phyloP scores from a whole-genome alignment of 2,113 vertebrate genomes.

The Poeciliopsis turrubarensis region DNA sequence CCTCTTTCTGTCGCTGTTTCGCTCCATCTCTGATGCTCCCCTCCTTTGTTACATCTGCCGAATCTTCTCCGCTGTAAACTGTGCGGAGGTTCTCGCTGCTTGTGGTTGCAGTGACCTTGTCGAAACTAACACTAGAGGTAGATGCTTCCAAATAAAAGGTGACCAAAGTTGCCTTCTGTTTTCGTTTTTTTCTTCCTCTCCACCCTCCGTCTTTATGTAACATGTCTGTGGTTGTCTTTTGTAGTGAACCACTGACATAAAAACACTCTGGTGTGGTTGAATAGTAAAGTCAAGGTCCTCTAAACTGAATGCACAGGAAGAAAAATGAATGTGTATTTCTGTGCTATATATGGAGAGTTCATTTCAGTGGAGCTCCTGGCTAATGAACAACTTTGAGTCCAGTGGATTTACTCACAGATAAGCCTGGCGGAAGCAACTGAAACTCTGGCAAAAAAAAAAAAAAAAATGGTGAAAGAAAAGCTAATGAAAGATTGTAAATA shows the following conservation, averaged over 20 bases:
- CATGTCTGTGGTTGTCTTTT: constrained; percentile 36
- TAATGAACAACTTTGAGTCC: constrained; percentile 63
- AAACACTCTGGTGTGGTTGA: constrained; percentile 37
- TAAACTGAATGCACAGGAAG: constrained; percentile 35
- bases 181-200: not conserved
- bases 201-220: constrained; percentile 56
- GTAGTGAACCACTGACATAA: constrained; percentile 35
- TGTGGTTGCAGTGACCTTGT: constrained; percentile 69
- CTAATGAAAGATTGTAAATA: constrained; percentile 2
- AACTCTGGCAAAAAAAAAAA: constrained; percentile 12
- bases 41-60: constrained; percentile 68
- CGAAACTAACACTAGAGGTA: constrained; percentile 37
- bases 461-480: constrained; percentile 27
- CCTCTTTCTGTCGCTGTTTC: constrained; percentile 8
- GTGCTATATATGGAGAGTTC: constrained; percentile 37
- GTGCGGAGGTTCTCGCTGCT: constrained; percentile 24
- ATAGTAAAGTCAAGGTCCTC: not conserved
- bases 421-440: constrained; percentile 39
- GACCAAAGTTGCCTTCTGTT: constrained; percentile 52
- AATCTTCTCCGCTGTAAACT: constrained; percentile 40
- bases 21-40: constrained; percentile 35
- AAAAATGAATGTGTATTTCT: constrained; percentile 38
- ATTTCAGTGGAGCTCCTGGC: constrained; percentile 51
- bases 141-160: constrained; percentile 31
- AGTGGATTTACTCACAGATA: constrained; percentile 67